A percentile compares a stretch with the other conserved stretches of the same genome.
Conservation (phyloP, 2,888 invertebrate genomes). For the Cerastoderma edule region DNA sequence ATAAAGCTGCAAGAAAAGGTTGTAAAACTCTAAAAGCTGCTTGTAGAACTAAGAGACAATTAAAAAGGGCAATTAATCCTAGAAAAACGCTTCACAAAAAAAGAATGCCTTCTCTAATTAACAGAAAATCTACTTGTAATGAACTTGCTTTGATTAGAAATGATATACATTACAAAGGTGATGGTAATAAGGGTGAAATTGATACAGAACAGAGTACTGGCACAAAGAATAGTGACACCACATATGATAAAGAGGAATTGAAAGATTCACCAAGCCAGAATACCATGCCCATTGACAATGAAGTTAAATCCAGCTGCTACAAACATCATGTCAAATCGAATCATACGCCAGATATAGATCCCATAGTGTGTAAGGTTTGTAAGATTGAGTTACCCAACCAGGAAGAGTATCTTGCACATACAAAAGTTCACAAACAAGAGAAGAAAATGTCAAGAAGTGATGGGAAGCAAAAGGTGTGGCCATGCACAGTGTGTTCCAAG, state of each 20-base stretch:
- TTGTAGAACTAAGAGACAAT: background rate
- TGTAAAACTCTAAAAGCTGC: background rate
- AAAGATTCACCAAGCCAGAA: too few species aligned
- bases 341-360: too few species aligned
- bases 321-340: too few species aligned
- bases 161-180: constrained; percentile 4
- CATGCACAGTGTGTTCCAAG: constrained; percentile 35
- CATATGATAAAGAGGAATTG: too few species aligned
- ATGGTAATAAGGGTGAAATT: background rate
- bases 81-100: background rate
- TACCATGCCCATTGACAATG: too few species aligned
- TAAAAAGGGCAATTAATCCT: background rate
- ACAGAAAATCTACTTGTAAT: background rate
- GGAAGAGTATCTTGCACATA: constrained; percentile 23
- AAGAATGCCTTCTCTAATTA: background rate
- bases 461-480: constrained; percentile 27
- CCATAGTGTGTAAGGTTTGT: constrained; percentile 20
- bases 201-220: constrained; percentile 1
- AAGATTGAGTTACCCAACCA: background rate
- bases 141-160: too few species aligned
- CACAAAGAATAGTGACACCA: background rate
- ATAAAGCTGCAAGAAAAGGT: background rate
- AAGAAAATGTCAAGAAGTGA: background rate
- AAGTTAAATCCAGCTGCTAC: too few species aligned
- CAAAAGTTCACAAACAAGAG: constrained; percentile 24